A percentile compares a stretch with the other conserved stretches of the same genome.
Conservation (phyloP, 2,113 vertebrate species). For the Dascyllus trimaculatus region DNA sequence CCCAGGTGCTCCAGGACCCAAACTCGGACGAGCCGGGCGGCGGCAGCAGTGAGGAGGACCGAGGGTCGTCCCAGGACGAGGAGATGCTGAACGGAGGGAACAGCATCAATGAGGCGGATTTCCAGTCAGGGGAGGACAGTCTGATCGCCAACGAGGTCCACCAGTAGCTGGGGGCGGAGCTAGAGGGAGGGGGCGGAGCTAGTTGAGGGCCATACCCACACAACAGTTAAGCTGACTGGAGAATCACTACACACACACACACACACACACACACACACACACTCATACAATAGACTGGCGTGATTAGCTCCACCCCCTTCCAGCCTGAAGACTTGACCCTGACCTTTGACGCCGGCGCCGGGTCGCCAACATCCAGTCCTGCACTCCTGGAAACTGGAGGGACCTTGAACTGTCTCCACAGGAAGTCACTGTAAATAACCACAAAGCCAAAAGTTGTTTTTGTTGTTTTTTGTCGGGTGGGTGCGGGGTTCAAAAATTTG, state of each 20-base stretch:
- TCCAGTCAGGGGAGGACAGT: conserved; percentile 98
- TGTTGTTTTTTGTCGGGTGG: neutral
- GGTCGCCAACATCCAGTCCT: conserved; percentile 59
- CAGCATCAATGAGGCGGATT: conserved; percentile 95
- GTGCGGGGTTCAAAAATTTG: conserved; percentile 41
- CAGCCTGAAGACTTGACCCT: conserved; percentile 73
- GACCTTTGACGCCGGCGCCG: conserved; percentile 61
- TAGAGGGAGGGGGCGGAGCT: conserved; percentile 61
- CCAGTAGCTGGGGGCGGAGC: conserved; percentile 78
- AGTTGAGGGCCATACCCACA: conserved; percentile 20
- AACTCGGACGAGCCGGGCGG: conserved; percentile 87
- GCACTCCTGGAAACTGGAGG: conserved; percentile 14
- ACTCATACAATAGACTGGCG: conserved; percentile 30
- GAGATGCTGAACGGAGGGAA: conserved; percentile 90
- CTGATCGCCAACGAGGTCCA: conserved; percentile 98
- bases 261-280: conserved; percentile 23
- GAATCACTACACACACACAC: conserved; percentile 25
- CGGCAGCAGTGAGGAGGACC: conserved; percentile 86
- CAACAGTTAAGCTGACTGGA: conserved; percentile 42
- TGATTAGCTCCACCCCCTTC: conserved; percentile 57
- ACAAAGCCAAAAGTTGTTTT: conserved; percentile 63
- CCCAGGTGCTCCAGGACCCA: conserved; percentile 96
- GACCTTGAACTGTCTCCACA: conserved; percentile 37
- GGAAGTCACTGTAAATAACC: conserved; percentile 69
- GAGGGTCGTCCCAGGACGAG: conserved; percentile 91